A percentile compares a stretch with the other conserved stretches of the same genome.
phyloP scores from a whole-genome alignment of 2,888 invertebrate species.

The Aphrophora alni region DNA sequence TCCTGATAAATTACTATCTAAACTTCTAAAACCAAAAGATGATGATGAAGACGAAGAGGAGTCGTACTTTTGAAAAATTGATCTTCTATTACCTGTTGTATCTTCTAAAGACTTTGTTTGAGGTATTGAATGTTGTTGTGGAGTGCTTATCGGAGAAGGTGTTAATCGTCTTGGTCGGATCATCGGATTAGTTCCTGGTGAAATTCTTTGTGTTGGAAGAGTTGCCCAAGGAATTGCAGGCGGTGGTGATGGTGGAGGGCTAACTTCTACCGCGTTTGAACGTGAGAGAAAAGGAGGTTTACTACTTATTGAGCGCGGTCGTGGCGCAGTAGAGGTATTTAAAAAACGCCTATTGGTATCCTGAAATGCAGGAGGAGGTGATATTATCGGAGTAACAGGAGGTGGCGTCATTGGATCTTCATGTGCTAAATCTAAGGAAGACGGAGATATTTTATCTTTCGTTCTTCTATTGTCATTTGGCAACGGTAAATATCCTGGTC shows the following conservation, averaged over 20 bases:
- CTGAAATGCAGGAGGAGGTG: conserved; percentile 74
- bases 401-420: conserved; percentile 63
- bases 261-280: conserved; percentile 63
- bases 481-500: conserved; percentile 56
- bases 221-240: conserved; percentile 55
- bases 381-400: conserved; percentile 72
- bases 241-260: conserved; percentile 60
- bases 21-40: conserved; percentile 68
- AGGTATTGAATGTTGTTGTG: conserved; percentile 53
- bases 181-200: conserved; percentile 52
- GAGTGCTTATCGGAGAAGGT: conserved; percentile 50
- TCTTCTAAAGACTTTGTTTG: conserved; percentile 65
- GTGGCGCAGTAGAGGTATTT: conserved; percentile 48
- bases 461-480: conserved; percentile 54
- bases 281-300: conserved; percentile 56
- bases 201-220: conserved; percentile 45
- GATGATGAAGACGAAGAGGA: conserved; percentile 65
- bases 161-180: conserved; percentile 51
- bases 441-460: conserved; percentile 43
- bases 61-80: conserved; percentile 64
- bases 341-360: conserved; percentile 57
- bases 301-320: conserved; percentile 55
- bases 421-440: conserved; percentile 41
- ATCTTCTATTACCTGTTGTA: conserved; percentile 61
- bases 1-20: conserved; percentile 60